Conservation (phyloP, 1,140 invertebrate species). For the Spodoptera litura region DNA sequence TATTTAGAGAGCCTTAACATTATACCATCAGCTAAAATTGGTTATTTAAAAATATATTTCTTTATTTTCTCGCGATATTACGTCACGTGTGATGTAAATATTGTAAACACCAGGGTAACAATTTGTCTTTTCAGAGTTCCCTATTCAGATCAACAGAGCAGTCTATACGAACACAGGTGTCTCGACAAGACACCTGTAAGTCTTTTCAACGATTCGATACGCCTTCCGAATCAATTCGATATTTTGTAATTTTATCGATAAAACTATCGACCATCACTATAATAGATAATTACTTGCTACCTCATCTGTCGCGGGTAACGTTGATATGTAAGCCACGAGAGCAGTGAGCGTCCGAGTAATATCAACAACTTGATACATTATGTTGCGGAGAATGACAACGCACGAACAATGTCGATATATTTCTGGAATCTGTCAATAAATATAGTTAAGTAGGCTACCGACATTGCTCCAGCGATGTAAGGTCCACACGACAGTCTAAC, state of each 20-base stretch:
- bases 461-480: conserved; percentile 1
- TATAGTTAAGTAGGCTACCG: conserved; percentile 5
- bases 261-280: conserved; percentile 22
- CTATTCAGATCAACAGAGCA: conserved; percentile 12
- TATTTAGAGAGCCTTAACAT: too few species aligned
- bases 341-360: background rate
- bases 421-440: conserved; percentile 2
- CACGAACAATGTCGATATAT: conserved; percentile 16
- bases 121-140: too few species aligned
- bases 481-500: background rate
- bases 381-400: background rate
- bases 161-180: conserved; percentile 25
- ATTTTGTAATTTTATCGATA: conserved; percentile 19
- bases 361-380: background rate
- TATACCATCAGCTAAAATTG: too few species aligned
- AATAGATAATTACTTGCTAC: background rate
- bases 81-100: background rate
- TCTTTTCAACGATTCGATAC: conserved; percentile 25
- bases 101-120: too few species aligned
- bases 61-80: background rate
- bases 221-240: conserved; percentile 30
- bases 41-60: background rate
- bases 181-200: background rate
- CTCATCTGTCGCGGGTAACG: background rate
- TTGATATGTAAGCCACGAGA: background rate